Base-by-base conservation (phyloP, 1,140 invertebrate genomes). In the Acromyrmex charruanus region DNA sequence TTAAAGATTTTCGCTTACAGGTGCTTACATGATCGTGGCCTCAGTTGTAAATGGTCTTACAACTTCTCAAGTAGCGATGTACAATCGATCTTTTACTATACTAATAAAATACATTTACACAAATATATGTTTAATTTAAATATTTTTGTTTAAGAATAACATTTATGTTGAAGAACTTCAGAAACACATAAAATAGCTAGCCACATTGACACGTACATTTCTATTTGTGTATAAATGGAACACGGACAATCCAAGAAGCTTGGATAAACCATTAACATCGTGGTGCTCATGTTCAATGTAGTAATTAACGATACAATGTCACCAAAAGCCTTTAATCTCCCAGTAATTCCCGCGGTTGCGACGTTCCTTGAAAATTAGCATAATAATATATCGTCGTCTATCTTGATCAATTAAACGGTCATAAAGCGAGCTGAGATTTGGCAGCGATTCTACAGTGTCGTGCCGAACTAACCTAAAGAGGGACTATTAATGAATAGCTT, bases 21-120 rank as follows among this genome's bases (percentile, higher is more conserved):
- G 9, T 18, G 53, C 5, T 18, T 6, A 95, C 93, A 91, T 80
- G 89, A 35, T 35, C 35, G 35, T 39, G 90, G 88, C 91, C 82
- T 74, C 90, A 77, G 85, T 93, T 93, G 91, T 95, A 95, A 95
- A 95, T 94, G 94, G 93, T 88, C 91, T 92, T 94, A 94, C 94
- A 93, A 89, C 68, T 85, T 84, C 79, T 84, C 85, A 55, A 58
- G 77, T 75, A 39, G 6, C 35, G 55, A 63, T 49, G 58, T 71
- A 79, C 93, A 93, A 94, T 94, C 94, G 94, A 94, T 94, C 91
- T 39, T 39, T 39, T 39, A 39, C 35, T 39, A 9, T 39, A 39
- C 35, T 39, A 39, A 39, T 39, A 39, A 39, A 39, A 7, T 39
- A 39, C n/a, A 7, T 31, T 39, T 39, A 16, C 16, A 55, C 9